phyloP scores from a whole-genome alignment of 2,888 invertebrate genomes.

The Smittia sp. region DNA sequence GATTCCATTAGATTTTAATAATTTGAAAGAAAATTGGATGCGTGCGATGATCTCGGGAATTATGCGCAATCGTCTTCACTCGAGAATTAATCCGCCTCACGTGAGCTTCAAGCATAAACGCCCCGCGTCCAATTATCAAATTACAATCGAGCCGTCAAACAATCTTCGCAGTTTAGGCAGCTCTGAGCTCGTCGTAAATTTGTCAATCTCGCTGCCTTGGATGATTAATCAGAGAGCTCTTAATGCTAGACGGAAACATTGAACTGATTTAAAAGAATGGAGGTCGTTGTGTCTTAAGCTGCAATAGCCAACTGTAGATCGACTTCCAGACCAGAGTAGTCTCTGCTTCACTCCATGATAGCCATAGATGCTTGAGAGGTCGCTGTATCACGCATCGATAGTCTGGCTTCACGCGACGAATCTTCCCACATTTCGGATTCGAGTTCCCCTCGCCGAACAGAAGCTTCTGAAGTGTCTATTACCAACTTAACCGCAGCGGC shows the following conservation, averaged over 20 bases:
- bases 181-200: not conserved
- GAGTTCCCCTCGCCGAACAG: not conserved
- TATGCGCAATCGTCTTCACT: slow-evolving; percentile 4
- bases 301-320: too few species aligned
- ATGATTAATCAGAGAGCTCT: too few species aligned
- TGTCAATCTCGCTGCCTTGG: too few species aligned
- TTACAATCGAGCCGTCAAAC: not conserved
- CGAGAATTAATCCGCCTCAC: not conserved
- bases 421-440: slow-evolving; percentile 25
- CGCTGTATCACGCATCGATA: slow-evolving; percentile 1
- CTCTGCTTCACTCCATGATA: too few species aligned
- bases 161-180: not conserved
- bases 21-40: not conserved
- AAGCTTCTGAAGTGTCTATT: not conserved
- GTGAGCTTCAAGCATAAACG: not conserved
- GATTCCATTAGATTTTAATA: not conserved
- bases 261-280: too few species aligned
- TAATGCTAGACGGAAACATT: too few species aligned
- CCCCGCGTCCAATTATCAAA: not conserved
- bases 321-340: too few species aligned
- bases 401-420: not conserved
- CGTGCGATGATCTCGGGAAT: not conserved
- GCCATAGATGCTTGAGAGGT: too few species aligned
- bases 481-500: not conserved
- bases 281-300: too few species aligned